These are phyloP conservation scores for Aramus guarauna DNA, from an alignment of 2,113 vertebrate species.

Conservation along the genomic window DNA sequence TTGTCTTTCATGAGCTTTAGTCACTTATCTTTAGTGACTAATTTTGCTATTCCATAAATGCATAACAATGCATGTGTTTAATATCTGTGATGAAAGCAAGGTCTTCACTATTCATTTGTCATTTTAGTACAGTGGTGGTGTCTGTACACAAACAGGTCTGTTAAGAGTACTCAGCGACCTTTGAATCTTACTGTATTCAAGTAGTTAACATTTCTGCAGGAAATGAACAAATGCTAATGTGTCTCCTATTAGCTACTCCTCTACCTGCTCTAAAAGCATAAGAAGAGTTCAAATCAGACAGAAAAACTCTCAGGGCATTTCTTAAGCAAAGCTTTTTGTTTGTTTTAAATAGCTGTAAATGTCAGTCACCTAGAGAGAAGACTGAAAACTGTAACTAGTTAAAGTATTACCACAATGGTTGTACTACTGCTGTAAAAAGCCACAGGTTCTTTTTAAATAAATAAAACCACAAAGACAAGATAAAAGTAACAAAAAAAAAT, in stretches of 20 bases:
- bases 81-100: not conserved
- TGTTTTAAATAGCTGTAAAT: not conserved
- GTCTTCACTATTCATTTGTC: not conserved
- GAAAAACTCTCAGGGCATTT: not conserved
- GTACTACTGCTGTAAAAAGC: not conserved
- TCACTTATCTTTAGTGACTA: not conserved
- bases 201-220: not conserved
- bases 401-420: not conserved
- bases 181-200: not conserved
- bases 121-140: not conserved
- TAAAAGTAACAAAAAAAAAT: not conserved
- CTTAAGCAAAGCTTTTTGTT: not conserved
- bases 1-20: not conserved
- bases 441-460: not conserved
- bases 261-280: not conserved
- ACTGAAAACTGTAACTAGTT: not conserved
- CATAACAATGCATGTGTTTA: not conserved
- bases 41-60: not conserved
- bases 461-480: not conserved
- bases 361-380: not conserved
- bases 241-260: not conserved
- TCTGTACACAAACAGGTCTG: not conserved
- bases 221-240: not conserved
- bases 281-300: not conserved
- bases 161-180: not conserved